These are phyloP conservation scores for Meriones unguiculatus DNA, from an alignment of 2,113 vertebrate species.

Conservation along the genomic window DNA sequence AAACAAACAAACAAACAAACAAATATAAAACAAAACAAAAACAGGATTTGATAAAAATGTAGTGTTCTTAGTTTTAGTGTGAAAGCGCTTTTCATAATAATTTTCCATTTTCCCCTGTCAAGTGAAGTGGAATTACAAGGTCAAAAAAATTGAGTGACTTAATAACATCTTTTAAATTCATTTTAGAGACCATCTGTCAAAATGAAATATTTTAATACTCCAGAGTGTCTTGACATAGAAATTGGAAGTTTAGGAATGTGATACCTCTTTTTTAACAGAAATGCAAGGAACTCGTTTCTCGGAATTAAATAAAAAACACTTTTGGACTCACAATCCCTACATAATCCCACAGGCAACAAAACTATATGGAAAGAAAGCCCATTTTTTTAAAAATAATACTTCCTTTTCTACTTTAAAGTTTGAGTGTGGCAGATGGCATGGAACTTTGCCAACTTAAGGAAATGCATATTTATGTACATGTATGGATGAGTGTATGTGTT, in stretches of 20 bases:
- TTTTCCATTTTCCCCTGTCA: not conserved
- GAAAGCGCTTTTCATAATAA: not conserved
- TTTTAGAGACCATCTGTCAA: slow-evolving; percentile 35
- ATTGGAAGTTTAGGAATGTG: slow-evolving; percentile 10
- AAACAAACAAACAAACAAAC: no score
- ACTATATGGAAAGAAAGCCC: not conserved
- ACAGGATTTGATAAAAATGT: not conserved
- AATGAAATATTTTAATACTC: slow-evolving; percentile 48
- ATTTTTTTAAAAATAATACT: not conserved
- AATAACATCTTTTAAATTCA: not conserved
- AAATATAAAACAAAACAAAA: not conserved
- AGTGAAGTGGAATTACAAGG: slow-evolving; percentile 27
- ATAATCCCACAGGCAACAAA: not conserved
- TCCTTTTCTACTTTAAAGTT: slow-evolving; percentile 4
- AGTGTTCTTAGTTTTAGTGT: not conserved
- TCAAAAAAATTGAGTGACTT: slow-evolving; percentile 22
- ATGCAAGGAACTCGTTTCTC: not conserved
- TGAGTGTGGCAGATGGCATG: not conserved
- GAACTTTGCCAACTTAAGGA: not conserved
- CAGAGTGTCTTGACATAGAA: not conserved
- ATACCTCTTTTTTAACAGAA: not conserved
- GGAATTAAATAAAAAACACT: slow-evolving; percentile 27
- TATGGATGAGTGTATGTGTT: not conserved
- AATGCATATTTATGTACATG: not conserved
- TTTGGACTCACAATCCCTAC: not conserved